Conservation (phyloP, 2,113 vertebrate genomes). For the Narcine bancroftii region DNA sequence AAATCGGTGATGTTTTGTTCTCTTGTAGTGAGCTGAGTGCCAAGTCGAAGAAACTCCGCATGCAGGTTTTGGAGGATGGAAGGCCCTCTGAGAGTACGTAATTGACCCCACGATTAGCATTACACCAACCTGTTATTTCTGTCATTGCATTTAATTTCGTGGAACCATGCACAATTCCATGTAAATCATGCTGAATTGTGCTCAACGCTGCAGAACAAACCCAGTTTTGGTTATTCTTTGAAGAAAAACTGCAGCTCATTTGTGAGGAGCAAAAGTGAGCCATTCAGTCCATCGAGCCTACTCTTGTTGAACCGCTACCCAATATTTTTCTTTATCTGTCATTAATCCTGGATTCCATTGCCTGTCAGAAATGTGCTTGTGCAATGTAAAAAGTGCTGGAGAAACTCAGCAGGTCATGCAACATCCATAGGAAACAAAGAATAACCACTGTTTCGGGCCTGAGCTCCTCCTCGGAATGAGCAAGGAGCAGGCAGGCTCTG, state of each 20-base stretch:
- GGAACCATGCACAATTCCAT: too few relatives aligned
- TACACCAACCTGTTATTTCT: neutral
- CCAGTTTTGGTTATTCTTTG: too few relatives aligned
- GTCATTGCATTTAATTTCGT: neutral
- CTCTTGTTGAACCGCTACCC: neutral
- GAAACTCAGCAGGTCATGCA: too few relatives aligned
- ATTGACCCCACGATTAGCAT: neutral
- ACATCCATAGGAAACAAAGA: too few relatives aligned
- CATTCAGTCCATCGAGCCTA: neutral
- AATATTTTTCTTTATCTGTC: neutral
- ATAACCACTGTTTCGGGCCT: too few relatives aligned
- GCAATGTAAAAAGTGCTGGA: too few relatives aligned
- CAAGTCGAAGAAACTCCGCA: slow-evolving; percentile 76
- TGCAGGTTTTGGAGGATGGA: slow-evolving; percentile 67
- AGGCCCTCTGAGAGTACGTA: slow-evolving; percentile 66
- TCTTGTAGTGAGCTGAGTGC: slow-evolving; percentile 78
- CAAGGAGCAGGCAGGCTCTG: too few relatives aligned
- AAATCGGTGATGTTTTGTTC: neutral
- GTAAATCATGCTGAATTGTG: too few relatives aligned
- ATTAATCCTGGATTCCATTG: neutral
- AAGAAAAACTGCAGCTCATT: neutral
- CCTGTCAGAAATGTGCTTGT: too few relatives aligned
- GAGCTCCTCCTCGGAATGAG: too few relatives aligned
- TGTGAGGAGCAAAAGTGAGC: neutral
- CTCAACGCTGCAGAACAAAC: neutral